Percentiles rank a stretch among this genome's conserved stretches.
These are phyloP conservation scores for Drosophila niveifrons DNA, from an alignment of 2,888 invertebrate genomes.

Conservation along the genomic window DNA sequence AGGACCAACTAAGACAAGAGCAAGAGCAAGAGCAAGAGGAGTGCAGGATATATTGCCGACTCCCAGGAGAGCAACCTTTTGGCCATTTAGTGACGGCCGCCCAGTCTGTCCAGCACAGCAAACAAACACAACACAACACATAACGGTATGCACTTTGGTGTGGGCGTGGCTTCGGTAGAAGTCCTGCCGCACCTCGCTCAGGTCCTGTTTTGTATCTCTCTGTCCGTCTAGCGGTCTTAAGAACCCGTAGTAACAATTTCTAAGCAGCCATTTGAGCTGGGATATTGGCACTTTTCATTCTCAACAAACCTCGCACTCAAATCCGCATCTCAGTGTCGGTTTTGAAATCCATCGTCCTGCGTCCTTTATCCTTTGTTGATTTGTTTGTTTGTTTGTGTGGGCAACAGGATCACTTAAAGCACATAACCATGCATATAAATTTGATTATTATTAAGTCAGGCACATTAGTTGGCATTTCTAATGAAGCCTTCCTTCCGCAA, in stretches of 20 bases:
- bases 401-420: slow-evolving; percentile 73
- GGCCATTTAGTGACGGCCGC: slow-evolving; percentile 78
- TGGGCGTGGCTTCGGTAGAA: slow-evolving; percentile 44
- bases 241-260: slow-evolving; percentile 39
- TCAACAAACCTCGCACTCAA: slow-evolving; percentile 18
- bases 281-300: slow-evolving; percentile 72
- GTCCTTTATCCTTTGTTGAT: slow-evolving; percentile 30
- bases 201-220: slow-evolving; percentile 8
- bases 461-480: slow-evolving; percentile 80
- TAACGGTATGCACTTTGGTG: slow-evolving; percentile 59
- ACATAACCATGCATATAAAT: slow-evolving; percentile 85
- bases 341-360: neutral
- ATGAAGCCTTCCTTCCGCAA: slow-evolving; percentile 47
- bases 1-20: too few species aligned
- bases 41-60: slow-evolving; percentile 51
- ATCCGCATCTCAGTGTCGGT: slow-evolving; percentile 19
- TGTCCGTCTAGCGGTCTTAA: slow-evolving; percentile 38
- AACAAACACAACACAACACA: slow-evolving; percentile 48
- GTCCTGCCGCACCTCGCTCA: slow-evolving; percentile 37
- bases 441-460: slow-evolving; percentile 83
- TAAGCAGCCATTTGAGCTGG: slow-evolving; percentile 52
- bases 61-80: slow-evolving; percentile 82
- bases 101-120: slow-evolving; percentile 53
- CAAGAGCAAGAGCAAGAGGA: neutral
- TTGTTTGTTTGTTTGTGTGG: slow-evolving; percentile 39